These are phyloP conservation scores for Mycalesis mineus DNA, from an alignment of 2,888 invertebrate species.

Conservation along the genomic window DNA sequence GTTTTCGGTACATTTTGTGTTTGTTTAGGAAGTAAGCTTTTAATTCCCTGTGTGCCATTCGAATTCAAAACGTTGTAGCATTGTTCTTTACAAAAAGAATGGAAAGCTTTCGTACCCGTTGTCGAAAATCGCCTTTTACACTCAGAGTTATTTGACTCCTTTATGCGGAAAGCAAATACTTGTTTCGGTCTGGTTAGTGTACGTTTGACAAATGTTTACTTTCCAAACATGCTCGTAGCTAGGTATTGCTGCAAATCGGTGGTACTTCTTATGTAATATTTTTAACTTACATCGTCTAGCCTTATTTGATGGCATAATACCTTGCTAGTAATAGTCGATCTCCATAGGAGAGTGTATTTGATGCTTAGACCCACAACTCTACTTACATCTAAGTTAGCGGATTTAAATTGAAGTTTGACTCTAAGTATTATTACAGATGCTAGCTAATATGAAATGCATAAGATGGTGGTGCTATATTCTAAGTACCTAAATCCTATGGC, in stretches of 20 bases:
- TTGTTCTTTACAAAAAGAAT: not conserved
- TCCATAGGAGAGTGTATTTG: no score
- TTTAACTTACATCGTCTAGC: no score
- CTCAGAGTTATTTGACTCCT: constrained; percentile 6
- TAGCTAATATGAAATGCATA: no score
- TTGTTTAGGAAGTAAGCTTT: not conserved
- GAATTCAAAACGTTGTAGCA: constrained; percentile 3
- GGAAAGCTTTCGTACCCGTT: not conserved
- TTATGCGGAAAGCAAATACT: constrained; percentile 10
- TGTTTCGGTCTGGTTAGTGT: constrained; percentile 16
- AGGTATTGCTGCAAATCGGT: not conserved
- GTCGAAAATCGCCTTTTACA: constrained; percentile 8
- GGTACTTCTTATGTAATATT: not conserved
- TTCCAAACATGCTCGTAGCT: constrained; percentile 1
- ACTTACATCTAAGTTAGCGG: no score
- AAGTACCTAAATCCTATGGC: no score
- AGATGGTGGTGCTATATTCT: no score
- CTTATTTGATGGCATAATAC: no score
- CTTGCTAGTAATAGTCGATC: no score
- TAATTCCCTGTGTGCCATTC: not conserved
- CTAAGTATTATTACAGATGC: no score
- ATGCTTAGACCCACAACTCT: no score
- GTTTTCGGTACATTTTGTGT: no score
- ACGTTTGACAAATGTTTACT: constrained; percentile 14
- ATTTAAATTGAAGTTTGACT: no score